Conservation (phyloP, 2,113 vertebrate species). For the Zosterops borbonicus region DNA sequence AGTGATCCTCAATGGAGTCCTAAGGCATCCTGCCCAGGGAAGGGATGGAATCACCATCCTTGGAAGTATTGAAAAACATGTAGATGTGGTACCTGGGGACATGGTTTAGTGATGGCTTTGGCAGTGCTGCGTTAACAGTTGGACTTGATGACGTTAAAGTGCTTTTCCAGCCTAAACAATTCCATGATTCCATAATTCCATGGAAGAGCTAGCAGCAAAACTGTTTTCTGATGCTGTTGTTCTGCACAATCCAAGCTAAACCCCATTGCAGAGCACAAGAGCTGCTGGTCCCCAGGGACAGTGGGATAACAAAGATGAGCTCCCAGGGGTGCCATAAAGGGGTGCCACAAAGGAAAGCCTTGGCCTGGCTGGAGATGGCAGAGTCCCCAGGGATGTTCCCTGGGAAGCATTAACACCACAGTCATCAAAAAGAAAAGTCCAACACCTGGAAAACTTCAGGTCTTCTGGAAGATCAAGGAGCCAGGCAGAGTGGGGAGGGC, state of each 20-base stretch:
- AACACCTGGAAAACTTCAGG: background rate
- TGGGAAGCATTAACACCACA: background rate
- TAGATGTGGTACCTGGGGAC: background rate
- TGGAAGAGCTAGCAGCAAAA: background rate
- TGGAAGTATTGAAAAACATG: background rate
- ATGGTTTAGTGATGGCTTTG: background rate
- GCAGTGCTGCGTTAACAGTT: background rate
- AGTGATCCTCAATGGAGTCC: accelerated
- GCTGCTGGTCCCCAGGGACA: background rate
- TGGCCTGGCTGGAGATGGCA: background rate
- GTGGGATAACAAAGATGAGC: background rate
- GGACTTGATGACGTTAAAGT: background rate
- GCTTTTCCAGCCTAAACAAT: background rate
- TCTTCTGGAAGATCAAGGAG: background rate
- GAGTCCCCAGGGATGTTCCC: background rate
- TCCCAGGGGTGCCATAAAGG: background rate
- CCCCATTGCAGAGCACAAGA: background rate
- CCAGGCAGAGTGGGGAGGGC: background rate
- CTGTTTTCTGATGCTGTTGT: accelerated
- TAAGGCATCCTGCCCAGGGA: background rate
- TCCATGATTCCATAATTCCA: background rate
- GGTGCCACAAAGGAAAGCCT: background rate
- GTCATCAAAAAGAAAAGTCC: background rate
- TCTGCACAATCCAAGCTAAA: background rate
- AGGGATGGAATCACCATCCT: background rate